Evolutionary conservation across 2,888 invertebrate genomes (phyloP).

Genomic region (Melangyna quadrimaculata): DNA sequence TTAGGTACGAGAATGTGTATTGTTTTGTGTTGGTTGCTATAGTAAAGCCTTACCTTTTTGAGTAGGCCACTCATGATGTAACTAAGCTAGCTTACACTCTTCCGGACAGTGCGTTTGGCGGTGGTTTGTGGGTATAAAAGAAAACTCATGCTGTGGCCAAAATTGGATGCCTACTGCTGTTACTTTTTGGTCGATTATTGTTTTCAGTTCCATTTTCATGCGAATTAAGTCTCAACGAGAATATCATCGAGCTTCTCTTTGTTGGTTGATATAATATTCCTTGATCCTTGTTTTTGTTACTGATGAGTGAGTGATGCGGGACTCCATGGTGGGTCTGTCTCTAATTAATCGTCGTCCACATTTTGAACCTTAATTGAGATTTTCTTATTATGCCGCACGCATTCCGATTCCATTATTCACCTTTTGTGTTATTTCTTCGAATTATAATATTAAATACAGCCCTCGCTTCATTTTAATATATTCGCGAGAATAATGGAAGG

Average conservation of each 20-base stretch:
- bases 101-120: no score
- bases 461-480: background rate
- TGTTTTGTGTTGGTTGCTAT: background rate
- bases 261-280: background rate
- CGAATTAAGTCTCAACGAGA: background rate
- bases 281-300: background rate
- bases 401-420: constrained; percentile 60
- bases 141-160: constrained; percentile 24
- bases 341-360: constrained; percentile 68
- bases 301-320: no score
- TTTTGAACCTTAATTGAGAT: constrained; percentile 68
- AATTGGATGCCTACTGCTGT: constrained; percentile 15
- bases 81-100: background rate
- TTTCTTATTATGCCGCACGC: constrained; percentile 69
- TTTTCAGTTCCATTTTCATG: constrained; percentile 8
- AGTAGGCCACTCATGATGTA: background rate
- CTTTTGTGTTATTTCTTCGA: constrained; percentile 46
- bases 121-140: background rate
- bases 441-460: constrained; percentile 1
- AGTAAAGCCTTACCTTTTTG: background rate
- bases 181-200: constrained; percentile 26
- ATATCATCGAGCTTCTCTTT: background rate
- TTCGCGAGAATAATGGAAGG: background rate
- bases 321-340: background rate
- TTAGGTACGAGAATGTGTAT: background rate